A percentile compares a stretch with the other conserved stretches of the same genome.
Conservation (phyloP, 2,113 vertebrate genomes). For the Brienomyrus brachyistius region DNA sequence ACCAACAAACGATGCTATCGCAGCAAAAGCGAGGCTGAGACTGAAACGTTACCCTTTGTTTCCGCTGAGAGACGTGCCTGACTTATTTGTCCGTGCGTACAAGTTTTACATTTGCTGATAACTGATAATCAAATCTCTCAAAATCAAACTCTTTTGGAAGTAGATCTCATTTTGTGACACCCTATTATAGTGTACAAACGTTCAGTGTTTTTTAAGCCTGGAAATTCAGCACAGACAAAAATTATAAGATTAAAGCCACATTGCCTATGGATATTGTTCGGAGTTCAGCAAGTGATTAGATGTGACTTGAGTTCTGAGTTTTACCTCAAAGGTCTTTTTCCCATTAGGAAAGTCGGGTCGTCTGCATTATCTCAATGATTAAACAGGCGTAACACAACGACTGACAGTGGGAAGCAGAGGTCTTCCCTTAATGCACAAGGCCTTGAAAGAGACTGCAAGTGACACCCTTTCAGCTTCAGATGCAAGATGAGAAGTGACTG, state of each 20-base stretch:
- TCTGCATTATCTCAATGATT: not conserved
- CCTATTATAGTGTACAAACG: not conserved
- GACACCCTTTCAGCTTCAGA: not conserved
- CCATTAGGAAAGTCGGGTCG: not conserved
- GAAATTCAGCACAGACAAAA: not conserved
- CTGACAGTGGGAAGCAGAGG: not conserved
- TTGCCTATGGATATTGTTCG: not conserved
- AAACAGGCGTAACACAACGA: not conserved
- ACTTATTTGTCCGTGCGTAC: no score
- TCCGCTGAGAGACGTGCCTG: no score
- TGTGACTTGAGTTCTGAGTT: not conserved
- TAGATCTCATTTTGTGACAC: not conserved
- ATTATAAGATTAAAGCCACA: not conserved
- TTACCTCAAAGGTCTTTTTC: not conserved
- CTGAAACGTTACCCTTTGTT: no score
- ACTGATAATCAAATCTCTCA: not conserved
- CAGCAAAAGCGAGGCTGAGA: no score
- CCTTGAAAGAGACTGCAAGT: not conserved
- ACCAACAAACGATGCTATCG: no score
- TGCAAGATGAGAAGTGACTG: not conserved
- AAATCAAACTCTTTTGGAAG: not conserved
- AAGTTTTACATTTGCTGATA: not conserved
- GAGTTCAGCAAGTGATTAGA: not conserved
- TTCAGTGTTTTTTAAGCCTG: not conserved
- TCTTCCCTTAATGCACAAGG: not conserved